Conservation (phyloP, 2,888 invertebrate species). For the Nezara viridula region DNA sequence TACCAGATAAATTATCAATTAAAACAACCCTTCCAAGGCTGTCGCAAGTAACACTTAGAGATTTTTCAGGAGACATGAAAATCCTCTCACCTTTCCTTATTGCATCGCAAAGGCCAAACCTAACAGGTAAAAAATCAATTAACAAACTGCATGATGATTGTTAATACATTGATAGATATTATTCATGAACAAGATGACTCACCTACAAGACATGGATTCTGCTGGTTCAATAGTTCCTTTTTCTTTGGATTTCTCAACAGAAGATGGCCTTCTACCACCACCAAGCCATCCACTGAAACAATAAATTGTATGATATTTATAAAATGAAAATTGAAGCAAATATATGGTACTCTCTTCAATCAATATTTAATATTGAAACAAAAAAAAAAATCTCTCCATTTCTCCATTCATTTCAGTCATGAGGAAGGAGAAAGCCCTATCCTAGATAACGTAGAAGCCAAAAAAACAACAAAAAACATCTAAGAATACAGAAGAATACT, state of each 20-base stretch:
- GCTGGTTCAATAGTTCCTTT: slow-evolving; percentile 67
- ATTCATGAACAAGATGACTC: slow-evolving; percentile 45
- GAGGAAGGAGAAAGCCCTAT: no score
- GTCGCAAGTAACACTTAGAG: slow-evolving; percentile 86
- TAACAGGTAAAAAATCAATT: slow-evolving; percentile 60
- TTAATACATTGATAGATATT: not conserved
- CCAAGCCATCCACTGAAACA: slow-evolving; percentile 72
- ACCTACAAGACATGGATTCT: slow-evolving; percentile 80
- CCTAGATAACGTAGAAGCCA: no score
- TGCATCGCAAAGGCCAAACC: slow-evolving; percentile 86
- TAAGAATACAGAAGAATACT: no score
- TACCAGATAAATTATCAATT: slow-evolving; percentile 84
- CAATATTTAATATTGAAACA: no score
- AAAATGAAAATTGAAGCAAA: no score
- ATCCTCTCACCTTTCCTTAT: slow-evolving; percentile 82
- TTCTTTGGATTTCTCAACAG: slow-evolving; percentile 66
- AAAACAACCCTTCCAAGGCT: slow-evolving; percentile 89
- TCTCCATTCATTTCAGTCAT: no score
- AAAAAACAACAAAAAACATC: no score
- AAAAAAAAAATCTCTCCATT: no score
- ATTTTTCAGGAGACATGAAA: slow-evolving; percentile 84
- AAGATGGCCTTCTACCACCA: slow-evolving; percentile 70
- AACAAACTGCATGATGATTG: not conserved
- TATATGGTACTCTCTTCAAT: no score
- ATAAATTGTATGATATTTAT: not conserved